Evolutionary conservation across 2,888 invertebrate species (phyloP).

Genomic region (Xylocampa areola): DNA sequence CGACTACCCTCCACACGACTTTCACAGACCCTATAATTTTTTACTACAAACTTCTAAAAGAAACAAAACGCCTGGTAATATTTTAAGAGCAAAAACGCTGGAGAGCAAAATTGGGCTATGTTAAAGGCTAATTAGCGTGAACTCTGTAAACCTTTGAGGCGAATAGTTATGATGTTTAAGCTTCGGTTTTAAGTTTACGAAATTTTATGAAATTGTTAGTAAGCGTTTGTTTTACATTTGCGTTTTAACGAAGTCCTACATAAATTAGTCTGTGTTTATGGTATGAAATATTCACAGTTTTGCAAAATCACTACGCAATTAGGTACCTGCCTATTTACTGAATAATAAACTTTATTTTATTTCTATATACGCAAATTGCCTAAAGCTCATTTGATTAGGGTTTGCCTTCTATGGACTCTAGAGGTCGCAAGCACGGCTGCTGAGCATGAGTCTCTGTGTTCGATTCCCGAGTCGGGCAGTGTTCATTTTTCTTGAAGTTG

Average conservation of each 20-base stretch:
- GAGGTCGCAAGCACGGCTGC: too few relatives aligned
- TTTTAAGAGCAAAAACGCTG: slow-evolving; percentile 38
- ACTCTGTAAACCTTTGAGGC: slow-evolving; percentile 22
- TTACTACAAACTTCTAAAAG: slow-evolving; percentile 34
- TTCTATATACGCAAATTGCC: too few relatives aligned
- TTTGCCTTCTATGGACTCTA: too few relatives aligned
- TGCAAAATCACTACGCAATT: not conserved
- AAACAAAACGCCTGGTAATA: slow-evolving; percentile 43
- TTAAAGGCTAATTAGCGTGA: slow-evolving; percentile 31
- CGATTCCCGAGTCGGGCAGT: too few relatives aligned
- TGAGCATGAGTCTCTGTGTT: too few relatives aligned
- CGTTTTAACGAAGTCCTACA: not conserved
- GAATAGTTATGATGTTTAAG: slow-evolving; percentile 26
- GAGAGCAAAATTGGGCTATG: slow-evolving; percentile 24
- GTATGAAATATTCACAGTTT: not conserved
- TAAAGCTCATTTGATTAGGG: too few relatives aligned
- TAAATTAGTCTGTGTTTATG: not conserved
- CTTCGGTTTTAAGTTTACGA: slow-evolving; percentile 8
- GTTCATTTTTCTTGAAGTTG: too few relatives aligned
- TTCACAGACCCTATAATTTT: slow-evolving; percentile 28
- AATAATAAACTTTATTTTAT: too few relatives aligned
- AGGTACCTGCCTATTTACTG: too few relatives aligned
- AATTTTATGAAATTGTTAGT: slow-evolving; percentile 8
- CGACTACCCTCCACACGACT: slow-evolving; percentile 22
- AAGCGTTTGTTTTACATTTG: not conserved